These are phyloP conservation scores for Plebejus argus DNA, from an alignment of 2,888 invertebrate species.

Conservation along the genomic window DNA sequence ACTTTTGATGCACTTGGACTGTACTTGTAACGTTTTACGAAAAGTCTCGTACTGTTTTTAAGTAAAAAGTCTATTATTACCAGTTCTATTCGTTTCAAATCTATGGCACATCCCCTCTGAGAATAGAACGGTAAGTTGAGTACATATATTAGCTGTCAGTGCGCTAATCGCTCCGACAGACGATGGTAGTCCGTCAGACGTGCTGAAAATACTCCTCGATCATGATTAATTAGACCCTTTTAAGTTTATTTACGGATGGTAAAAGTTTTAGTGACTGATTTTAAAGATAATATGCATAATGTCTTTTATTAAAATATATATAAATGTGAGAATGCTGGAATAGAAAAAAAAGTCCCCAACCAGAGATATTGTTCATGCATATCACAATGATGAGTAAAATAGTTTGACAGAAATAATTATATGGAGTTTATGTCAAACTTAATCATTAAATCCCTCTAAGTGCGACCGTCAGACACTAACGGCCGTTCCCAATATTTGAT, in stretches of 20 bases:
- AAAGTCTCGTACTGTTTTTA: background rate
- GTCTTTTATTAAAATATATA: background rate
- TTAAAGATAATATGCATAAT: background rate
- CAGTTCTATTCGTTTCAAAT: slow-evolving; percentile 54
- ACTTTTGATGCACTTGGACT: too few species aligned
- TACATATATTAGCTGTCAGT: slow-evolving; percentile 80
- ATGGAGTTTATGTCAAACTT: too few species aligned
- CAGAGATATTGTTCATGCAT: too few species aligned
- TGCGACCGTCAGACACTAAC: too few species aligned
- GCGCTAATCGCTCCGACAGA: slow-evolving; percentile 78
- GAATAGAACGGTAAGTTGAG: slow-evolving; percentile 79
- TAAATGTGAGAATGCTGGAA: too few species aligned
- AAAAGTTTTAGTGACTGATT: slow-evolving; percentile 35
- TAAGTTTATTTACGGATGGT: slow-evolving; percentile 38
- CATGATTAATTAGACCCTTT: slow-evolving; percentile 54
- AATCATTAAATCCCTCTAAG: too few species aligned
- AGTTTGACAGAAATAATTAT: too few species aligned
- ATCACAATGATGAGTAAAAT: too few species aligned
- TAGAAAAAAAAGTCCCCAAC: too few species aligned
- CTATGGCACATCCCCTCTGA: slow-evolving; percentile 57
- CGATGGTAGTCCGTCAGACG: slow-evolving; percentile 78
- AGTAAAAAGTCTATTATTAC: slow-evolving; percentile 39
- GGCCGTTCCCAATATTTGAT: too few species aligned
- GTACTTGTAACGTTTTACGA: too few species aligned
- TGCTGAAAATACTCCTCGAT: slow-evolving; percentile 65